These are phyloP conservation scores for Zaprionus obscuricornis DNA, from an alignment of 2,888 invertebrate species.

Conservation along the genomic window DNA sequence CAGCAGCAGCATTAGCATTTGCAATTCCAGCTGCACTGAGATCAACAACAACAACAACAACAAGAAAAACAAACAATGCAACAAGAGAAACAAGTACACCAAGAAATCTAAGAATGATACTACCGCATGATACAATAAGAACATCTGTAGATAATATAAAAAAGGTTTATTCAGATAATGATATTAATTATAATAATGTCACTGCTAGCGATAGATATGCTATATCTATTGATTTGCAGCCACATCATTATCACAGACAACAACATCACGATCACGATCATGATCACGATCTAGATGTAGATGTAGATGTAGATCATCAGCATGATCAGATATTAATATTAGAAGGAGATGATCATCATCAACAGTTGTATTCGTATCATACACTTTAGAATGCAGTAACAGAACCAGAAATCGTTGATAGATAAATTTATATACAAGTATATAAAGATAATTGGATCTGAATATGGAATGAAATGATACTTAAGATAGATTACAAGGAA, in stretches of 20 bases:
- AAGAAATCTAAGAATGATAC: conserved; percentile 56
- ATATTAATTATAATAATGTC: conserved; percentile 60
- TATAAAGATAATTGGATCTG: conserved; percentile 1
- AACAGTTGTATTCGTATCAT: conserved; percentile 52
- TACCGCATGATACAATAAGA: conserved; percentile 54
- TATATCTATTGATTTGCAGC: conserved; percentile 15
- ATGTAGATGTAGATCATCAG: conserved; percentile 8
- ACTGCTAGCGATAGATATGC: conserved; percentile 12
- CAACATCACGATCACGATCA: conserved; percentile 8
- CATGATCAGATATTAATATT: conserved; percentile 9
- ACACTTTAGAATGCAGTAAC: conserved; percentile 36
- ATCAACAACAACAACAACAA: conserved; percentile 19
- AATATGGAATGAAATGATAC: neutral
- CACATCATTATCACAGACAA: conserved; percentile 20
- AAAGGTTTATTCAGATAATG: conserved; percentile 78
- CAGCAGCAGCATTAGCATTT: too few species aligned
- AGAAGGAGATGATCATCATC: conserved; percentile 37
- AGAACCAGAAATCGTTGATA: conserved; percentile 32
- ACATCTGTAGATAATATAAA: conserved; percentile 71
- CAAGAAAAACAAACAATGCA: too few species aligned
- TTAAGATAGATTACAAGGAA: too few species aligned
- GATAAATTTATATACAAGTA: conserved; percentile 15
- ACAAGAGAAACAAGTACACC: conserved; percentile 35
- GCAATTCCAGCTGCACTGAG: too few species aligned
- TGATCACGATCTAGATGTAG: conserved; percentile 1